A percentile compares a stretch with the other conserved stretches of the same genome.
These are phyloP conservation scores for Ctenicera cuprea DNA, from an alignment of 2,888 invertebrate genomes.

Conservation along the genomic window DNA sequence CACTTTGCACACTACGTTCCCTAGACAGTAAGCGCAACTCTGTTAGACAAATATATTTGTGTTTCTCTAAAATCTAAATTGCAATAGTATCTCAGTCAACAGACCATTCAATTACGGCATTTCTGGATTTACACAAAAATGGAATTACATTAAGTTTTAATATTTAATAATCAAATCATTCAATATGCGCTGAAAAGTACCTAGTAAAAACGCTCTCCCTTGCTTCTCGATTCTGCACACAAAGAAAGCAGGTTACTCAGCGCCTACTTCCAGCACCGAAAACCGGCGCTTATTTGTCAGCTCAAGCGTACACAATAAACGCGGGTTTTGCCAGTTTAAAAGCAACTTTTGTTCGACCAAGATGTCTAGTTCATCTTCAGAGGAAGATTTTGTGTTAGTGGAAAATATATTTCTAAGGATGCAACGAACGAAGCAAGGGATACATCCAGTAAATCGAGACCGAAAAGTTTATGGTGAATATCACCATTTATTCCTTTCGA, in stretches of 20 bases:
- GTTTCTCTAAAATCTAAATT: too few species aligned
- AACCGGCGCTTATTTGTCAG: conserved; percentile 22
- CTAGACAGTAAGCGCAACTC: too few species aligned
- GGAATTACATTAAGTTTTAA: too few species aligned
- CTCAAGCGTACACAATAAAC: not conserved
- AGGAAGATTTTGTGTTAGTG: conserved; percentile 7
- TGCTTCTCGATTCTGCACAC: too few species aligned
- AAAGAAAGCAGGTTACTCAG: conserved; percentile 38
- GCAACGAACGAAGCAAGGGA: conserved; percentile 9
- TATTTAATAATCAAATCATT: too few species aligned
- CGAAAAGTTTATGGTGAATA: conserved; percentile 10
- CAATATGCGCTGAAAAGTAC: too few species aligned
- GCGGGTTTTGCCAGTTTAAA: conserved; percentile 4
- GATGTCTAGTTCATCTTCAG: conserved; percentile 12
- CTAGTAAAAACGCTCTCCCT: too few species aligned
- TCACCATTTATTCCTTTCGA: conserved; percentile 2
- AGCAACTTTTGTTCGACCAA: conserved; percentile 4
- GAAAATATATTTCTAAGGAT: conserved; percentile 7
- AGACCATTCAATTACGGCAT: too few species aligned
- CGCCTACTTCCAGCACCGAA: conserved; percentile 26
- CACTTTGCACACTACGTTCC: too few species aligned
- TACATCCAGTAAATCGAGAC: conserved; percentile 12
- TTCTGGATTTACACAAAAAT: too few species aligned
- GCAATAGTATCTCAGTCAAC: too few species aligned
- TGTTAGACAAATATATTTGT: too few species aligned